Percentiles rank a stretch among this genome's conserved stretches.
These are phyloP conservation scores for Stomatorhinus ivindoensis DNA, from an alignment of 2,113 vertebrate genomes.

Conservation along the genomic window DNA sequence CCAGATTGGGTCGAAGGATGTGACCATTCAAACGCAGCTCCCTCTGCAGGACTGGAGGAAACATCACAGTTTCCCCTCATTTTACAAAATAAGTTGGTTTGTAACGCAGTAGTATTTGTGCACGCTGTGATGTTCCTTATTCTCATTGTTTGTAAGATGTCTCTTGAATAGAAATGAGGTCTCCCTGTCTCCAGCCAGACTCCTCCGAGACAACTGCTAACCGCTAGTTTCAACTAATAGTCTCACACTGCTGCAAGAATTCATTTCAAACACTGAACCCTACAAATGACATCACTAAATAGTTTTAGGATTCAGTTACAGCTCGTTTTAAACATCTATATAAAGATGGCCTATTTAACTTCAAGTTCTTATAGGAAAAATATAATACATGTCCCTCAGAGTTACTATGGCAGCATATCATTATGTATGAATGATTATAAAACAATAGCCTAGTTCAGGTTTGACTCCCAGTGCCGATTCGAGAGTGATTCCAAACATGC, in stretches of 20 bases:
- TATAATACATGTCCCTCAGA: neutral
- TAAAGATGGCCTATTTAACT: neutral
- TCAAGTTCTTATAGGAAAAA: neutral
- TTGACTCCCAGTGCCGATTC: neutral
- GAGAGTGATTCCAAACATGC: neutral
- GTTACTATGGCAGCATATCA: neutral
- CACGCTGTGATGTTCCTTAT: neutral
- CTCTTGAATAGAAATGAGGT: neutral
- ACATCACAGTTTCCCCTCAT: neutral
- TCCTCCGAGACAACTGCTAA: neutral
- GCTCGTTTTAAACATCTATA: neutral
- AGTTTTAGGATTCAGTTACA: neutral
- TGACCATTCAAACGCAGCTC: neutral
- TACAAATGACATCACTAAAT: neutral
- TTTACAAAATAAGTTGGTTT: neutral
- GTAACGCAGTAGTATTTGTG: neutral
- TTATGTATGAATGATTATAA: neutral
- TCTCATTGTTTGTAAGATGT: neutral
- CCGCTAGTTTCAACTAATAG: neutral
- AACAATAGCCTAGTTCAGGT: neutral
- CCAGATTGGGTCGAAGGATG: neutral
- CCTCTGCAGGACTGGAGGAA: neutral
- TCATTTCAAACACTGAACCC: neutral
- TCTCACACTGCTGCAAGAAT: neutral
- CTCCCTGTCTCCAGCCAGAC: neutral